Base-by-base conservation (phyloP, 2,888 invertebrate species). In the Sepioteuthis lessoniana region DNA sequence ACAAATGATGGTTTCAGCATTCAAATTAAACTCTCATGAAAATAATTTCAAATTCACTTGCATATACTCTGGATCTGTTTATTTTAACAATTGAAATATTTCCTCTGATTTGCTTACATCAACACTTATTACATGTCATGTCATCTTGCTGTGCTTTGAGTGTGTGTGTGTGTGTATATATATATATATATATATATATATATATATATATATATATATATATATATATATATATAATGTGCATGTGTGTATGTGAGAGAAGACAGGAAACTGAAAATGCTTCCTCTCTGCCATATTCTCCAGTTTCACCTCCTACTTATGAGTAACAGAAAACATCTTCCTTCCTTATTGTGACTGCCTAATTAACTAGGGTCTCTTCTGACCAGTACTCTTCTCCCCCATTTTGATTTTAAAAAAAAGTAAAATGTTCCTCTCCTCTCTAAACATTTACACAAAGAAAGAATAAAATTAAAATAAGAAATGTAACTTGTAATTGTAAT, bases 281-380 rank as follows among this genome's bases (percentile, higher is more conserved):
- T n/a, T 76, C 76, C 60, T 31, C 8, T 31, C 60, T 0, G 28
- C 60, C n/a, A 76, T 16, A 76, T 76, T 76, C 76, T 76, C 76
- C n/a, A 76, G n/a, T 76, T 76, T 76, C 76, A 76, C 16, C n/a
- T 76, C n/a, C n/a, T 16, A 76, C 76, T 76, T n/a, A 76, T n/a
- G n/a, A 76, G n/a, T 21, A 55, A 55, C 55, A n/a, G 76, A 76
- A 76, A 76, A 76, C 10, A 76, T 76, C 76, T n/a, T n/a, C 76
- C 76, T n/a, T n/a, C n/a, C 76, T n/a, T n/a, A 76, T 76, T 76
- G 76, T 76, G 76, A 76, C 76, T 76, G n/a, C 76, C 76, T 76
- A n/a, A n/a, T 76, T 76, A 76, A 76, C 76, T 76, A 10, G 0
- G n/a, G 76, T n/a, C 28, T 60, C 60, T 31, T 28, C 31, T 60